Evolutionary conservation across 2,888 invertebrate genomes (phyloP).

Genomic region (Pharmacophagus antenor): DNA sequence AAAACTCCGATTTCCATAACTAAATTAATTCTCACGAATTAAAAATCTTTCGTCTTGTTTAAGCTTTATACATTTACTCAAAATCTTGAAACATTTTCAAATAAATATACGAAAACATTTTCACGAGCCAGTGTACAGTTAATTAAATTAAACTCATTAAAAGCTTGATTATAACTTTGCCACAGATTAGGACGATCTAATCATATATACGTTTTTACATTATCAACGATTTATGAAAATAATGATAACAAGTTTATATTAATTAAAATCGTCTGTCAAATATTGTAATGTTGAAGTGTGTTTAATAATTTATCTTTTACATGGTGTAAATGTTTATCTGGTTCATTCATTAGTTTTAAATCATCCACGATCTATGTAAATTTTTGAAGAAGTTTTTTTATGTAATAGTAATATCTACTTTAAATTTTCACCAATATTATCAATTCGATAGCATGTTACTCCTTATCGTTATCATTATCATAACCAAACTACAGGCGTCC

Average conservation of each 20-base stretch:
- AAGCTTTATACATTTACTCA: neutral
- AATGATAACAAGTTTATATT: neutral
- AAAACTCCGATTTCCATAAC: neutral
- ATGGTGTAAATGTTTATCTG: neutral
- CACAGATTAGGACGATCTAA: slow-evolving; percentile 15
- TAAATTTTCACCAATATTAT: no score
- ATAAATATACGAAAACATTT: slow-evolving; percentile 17
- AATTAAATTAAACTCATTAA: slow-evolving; percentile 22
- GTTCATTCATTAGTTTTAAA: neutral
- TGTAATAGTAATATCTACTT: no score
- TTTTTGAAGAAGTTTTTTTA: no score
- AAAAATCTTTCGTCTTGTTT: neutral
- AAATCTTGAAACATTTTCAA: slow-evolving; percentile 2
- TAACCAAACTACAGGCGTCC: no score
- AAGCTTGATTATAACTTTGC: slow-evolving; percentile 17
- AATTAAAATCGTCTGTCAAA: slow-evolving; percentile 2
- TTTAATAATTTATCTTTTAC: neutral
- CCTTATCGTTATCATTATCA: no score
- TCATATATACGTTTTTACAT: neutral
- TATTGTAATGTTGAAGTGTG: neutral
- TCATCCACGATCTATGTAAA: neutral
- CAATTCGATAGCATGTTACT: no score
- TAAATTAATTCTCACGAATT: neutral
- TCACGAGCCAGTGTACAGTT: slow-evolving; percentile 3
- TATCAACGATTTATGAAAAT: neutral